Evolutionary conservation across 2,888 invertebrate genomes (phyloP), one percentile per base, ranked within the genome.

Genomic region (Invenusta paracnida): DNA sequence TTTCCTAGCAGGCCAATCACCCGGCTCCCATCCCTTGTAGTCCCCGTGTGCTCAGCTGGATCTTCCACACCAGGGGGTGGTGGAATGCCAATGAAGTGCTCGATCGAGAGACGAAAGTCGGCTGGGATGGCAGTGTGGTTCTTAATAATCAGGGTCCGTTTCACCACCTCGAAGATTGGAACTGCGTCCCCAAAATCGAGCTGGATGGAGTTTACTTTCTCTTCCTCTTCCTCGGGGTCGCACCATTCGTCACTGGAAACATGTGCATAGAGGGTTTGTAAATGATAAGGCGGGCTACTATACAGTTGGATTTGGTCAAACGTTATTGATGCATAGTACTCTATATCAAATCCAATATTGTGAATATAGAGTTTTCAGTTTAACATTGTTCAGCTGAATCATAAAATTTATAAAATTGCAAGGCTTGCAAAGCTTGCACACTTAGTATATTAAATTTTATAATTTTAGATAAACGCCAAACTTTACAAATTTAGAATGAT

Each of bases 41-140:
- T 27, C 17, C 27, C 2, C n/a, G 48, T 48, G 29, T 27, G 30
- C 48, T 31, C 83, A 23, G 81, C 84, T n/a, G 86, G 85, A 67
- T 73, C 48, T 28, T 28, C 81, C 11, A 67, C 29, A n/a, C 82
- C 86, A 1, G 90, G 89, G 0, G 89, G 89, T 0, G 90, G 89
- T 0, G 89, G 89, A 84, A 88, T 88, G 13, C 89, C 88, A 73
- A 87, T 86, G 88, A 90, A 90, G 86, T 89, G 86, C 67, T 90
- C 89, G 82, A 90, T 87, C 25, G 30, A 30, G 30, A 90, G 81
- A 23, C 86, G 87, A 87, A 88, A 91, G 1, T 88, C 88, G 1
- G 91, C 89, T 0, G 88, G 85, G 25, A 91, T 90, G 29, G 89
- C 90, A 1, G 91, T 89, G 85, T 89, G 87, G 87, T 91, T 91